Evolutionary conservation across 2,113 vertebrate species (phyloP), one percentile per base, ranked within the genome.

Genomic region (Brachyhypopomus gauderio): DNA sequence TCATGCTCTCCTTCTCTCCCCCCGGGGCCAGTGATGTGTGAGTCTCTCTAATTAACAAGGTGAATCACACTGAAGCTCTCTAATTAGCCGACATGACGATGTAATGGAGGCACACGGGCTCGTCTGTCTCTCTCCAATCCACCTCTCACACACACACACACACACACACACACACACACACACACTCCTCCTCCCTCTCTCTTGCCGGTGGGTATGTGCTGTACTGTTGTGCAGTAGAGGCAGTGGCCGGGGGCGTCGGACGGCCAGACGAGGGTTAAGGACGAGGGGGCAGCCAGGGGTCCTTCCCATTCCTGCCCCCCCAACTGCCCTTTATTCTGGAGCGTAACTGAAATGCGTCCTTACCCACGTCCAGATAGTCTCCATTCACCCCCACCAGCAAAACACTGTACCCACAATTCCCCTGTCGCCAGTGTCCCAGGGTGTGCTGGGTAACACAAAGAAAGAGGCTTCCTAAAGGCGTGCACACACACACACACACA

Each of bases 11-110:
- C 75, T 62, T 70, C 74, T 63, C 80, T 82, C 72, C 92, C 94
- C 96, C 92, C 84, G 90, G 89, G 95, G 95, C 93, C 89, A 91
- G 93, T 94, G 93, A 94, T 95, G 94, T 95, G 95, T 95, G 93
- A 97, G 96, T 96, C 96, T 95, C 96, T 96, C 96, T 98, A 98
- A 99, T 99, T 98, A 99, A 97, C 96, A 97, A 98, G 98, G 97
- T 99, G 98, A 97, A 97, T 96, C 97, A 95, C 95, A 95, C 96
- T 91, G 96, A 95, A 93, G 94, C 94, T 95, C 95, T 95, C 96
- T 98, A 98, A 99, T 99, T 98, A 98, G 96, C 92, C 95, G 96
- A 97, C 96, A 95, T 95, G 96, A 96, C 96, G 96, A 97, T 95
- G 94, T 95, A 95, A 96, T 94, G 92, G 95, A 96, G 96, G 94